Evolutionary conservation across 2,888 invertebrate genomes (phyloP).

Genomic region (Uropetala carovei): DNA sequence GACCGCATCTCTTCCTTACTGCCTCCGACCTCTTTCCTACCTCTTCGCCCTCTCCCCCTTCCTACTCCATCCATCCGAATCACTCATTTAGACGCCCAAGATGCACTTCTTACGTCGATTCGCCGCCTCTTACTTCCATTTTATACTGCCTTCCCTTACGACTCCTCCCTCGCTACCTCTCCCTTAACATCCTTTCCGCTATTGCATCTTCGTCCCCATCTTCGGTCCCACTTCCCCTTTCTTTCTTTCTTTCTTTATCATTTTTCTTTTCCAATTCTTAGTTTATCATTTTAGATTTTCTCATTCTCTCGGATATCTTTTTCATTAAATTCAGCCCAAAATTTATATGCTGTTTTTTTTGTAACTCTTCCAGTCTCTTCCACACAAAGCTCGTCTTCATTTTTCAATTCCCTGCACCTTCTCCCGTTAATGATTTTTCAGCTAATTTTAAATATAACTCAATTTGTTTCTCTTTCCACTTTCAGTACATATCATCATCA

Average conservation of each 20-base stretch:
- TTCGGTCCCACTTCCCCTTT: neutral
- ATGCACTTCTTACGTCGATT: too few relatives aligned
- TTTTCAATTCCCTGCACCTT: neutral
- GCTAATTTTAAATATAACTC: neutral
- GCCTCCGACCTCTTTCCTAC: neutral
- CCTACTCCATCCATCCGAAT: neutral
- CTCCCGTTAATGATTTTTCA: neutral
- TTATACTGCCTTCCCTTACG: neutral
- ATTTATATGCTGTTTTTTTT: neutral
- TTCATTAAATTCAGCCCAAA: neutral
- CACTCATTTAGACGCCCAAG: neutral
- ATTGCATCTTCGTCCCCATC: neutral
- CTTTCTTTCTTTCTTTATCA: neutral
- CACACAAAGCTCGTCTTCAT: neutral
- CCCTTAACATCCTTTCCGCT: neutral
- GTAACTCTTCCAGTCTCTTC: neutral
- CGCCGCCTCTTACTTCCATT: too few relatives aligned
- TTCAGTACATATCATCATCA: too few relatives aligned
- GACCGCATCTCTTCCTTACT: neutral
- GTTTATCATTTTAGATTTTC: conserved; percentile 12
- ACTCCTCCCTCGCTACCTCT: neutral
- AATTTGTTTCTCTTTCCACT: too few relatives aligned
- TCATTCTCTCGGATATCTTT: neutral
- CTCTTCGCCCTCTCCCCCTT: neutral
- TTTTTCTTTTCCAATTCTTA: neutral